These are phyloP conservation scores for Ataeniobius toweri DNA, from an alignment of 2,797 vertebrate genomes.

Conservation along the genomic window DNA sequence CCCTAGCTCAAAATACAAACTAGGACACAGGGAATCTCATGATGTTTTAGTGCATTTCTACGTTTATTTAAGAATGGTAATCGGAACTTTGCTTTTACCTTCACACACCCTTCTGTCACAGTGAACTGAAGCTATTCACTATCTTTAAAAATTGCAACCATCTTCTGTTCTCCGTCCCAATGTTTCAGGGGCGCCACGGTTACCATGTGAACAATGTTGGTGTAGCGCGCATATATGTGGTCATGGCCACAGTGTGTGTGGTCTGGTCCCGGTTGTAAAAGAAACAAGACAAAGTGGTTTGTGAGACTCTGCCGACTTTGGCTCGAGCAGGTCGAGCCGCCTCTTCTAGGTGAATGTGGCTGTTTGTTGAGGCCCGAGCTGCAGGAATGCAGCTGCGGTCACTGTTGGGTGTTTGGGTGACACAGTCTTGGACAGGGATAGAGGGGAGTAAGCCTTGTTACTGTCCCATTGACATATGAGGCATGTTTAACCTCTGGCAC, in stretches of 20 bases:
- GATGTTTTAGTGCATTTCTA: not conserved
- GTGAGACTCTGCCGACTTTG: conserved; percentile 28
- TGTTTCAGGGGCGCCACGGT: conserved; percentile 58
- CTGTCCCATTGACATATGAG: conserved; percentile 55
- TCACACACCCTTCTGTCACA: conserved; percentile 34
- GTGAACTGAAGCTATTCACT: conserved; percentile 49
- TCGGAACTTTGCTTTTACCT: conserved; percentile 11
- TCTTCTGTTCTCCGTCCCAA: conserved; percentile 36
- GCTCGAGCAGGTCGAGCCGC: conserved; percentile 47
- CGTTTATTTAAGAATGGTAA: not conserved
- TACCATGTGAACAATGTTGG: conserved; percentile 67
- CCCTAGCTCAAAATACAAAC: conserved; percentile 37
- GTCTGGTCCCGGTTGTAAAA: conserved; percentile 65
- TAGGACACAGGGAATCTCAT: conserved; percentile 23
- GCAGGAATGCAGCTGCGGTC: conserved; percentile 54
- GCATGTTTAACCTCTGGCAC: conserved; percentile 51
- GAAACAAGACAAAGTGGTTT: conserved; percentile 58
- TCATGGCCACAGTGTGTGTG: conserved; percentile 65
- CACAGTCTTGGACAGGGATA: conserved; percentile 43
- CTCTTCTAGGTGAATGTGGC: conserved; percentile 49
- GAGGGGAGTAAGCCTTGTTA: conserved; percentile 45
- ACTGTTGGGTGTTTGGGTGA: conserved; percentile 43
- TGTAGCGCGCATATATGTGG: conserved; percentile 2
- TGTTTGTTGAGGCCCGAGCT: conserved; percentile 54
- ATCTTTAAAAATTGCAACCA: conserved; percentile 49